Evolutionary conservation across 1,140 invertebrate species (phyloP), one percentile per base, ranked within the genome.

Genomic region (Lepeophtheirus salmonis): DNA sequence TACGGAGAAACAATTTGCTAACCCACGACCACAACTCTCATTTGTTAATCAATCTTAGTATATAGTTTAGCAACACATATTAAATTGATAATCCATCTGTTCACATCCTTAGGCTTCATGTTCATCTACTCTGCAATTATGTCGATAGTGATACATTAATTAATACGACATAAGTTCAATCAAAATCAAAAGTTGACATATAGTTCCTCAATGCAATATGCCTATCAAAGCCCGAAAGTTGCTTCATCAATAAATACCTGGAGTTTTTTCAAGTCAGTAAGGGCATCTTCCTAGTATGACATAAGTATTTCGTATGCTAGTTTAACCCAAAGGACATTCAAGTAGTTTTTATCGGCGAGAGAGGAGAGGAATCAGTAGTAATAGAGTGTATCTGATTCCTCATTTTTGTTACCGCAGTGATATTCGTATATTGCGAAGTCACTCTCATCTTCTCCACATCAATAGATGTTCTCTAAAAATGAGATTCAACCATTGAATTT

Each of bases 161-260:
- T 94, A 68, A 99, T 98, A 66, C 95, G 81, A 71, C 95, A 99
- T 97, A 83, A 2, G 96, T 95, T 18, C 89, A 90, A 74, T 99
- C 94, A 73, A 99, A 99, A 72, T 99, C 95, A n/a, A 76, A 97
- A 99, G 71, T 98, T 96, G 1, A 99, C 91, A 71, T 97, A 98
- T 2, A 99, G 76, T 75, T 97, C 92, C 69, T 97, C 92, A 17
- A 99, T 78, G 72, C 99, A 98, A 72, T 98, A 95, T 13, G 95
- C 99, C 63, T 97, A 79, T 56, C 89, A 80, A 67, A 80, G 82
- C 4, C 76, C 76, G 68, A 83, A 82, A 18, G 83, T 80, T 67
- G 83, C 88, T 63, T 81, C 85, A 68, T 98, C 95, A 64, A 99
- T 97, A 68, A 88, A 92, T 67, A 96, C 92, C 50, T 91, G 80